Conservation (phyloP, 2,797 vertebrate genomes). For the Tenualosa thibaudeaui region DNA sequence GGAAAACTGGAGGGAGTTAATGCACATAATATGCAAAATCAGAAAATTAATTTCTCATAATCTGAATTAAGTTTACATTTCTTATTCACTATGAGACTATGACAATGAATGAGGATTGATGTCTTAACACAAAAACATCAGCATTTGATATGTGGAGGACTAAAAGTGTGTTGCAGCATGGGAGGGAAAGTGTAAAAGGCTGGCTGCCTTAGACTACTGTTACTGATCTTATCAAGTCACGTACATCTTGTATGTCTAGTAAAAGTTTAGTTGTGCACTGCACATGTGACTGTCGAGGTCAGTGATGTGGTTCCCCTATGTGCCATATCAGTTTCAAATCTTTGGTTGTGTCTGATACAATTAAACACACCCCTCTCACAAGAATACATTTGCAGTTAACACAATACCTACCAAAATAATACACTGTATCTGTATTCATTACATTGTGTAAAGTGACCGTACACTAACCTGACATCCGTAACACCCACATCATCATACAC, state of each 20-base stretch:
- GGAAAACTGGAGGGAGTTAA: constrained; percentile 31
- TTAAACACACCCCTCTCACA: too few relatives aligned
- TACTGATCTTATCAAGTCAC: too few relatives aligned
- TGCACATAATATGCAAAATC: background rate
- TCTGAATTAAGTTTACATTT: background rate
- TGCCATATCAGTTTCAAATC: too few relatives aligned
- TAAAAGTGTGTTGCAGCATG: too few relatives aligned
- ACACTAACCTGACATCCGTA: background rate
- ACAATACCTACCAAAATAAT: background rate
- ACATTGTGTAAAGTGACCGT: background rate
- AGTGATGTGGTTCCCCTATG: too few relatives aligned
- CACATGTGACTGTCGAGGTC: too few relatives aligned
- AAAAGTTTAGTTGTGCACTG: too few relatives aligned
- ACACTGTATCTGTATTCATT: background rate
- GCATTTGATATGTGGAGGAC: background rate
- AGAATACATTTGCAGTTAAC: background rate
- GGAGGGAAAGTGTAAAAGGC: too few relatives aligned
- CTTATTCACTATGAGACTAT: background rate
- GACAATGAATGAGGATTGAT: background rate
- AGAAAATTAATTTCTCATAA: background rate
- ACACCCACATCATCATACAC: constrained; percentile 32
- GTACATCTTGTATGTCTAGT: too few relatives aligned
- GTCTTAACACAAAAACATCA: background rate
- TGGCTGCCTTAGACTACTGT: too few relatives aligned
- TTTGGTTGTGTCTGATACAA: too few relatives aligned